Evolutionary conservation across 2,888 invertebrate genomes (phyloP).

Genomic region (Acleris literana): DNA sequence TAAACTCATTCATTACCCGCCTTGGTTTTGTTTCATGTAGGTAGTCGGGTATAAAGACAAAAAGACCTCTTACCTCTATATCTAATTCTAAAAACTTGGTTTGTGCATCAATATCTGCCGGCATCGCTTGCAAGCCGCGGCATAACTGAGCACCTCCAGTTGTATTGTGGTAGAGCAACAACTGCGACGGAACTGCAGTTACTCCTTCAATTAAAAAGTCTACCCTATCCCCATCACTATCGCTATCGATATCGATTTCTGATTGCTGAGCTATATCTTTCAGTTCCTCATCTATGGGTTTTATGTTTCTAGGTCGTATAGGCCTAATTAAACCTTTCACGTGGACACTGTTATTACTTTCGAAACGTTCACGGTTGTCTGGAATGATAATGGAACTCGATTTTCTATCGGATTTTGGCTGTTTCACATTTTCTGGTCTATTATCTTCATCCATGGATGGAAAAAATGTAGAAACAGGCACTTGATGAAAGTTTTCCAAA

Average conservation of each 20-base stretch:
- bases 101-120: slow-evolving; percentile 63
- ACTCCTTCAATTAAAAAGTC: slow-evolving; percentile 61
- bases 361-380: slow-evolving; percentile 31
- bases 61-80: slow-evolving; percentile 60
- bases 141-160: slow-evolving; percentile 50
- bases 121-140: slow-evolving; percentile 45
- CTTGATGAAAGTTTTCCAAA: slow-evolving; percentile 49
- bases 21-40: too few relatives aligned
- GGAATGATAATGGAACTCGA: slow-evolving; percentile 51
- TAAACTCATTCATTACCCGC: too few relatives aligned
- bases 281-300: slow-evolving; percentile 20
- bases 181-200: slow-evolving; percentile 39
- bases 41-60: not conserved
- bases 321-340: slow-evolving; percentile 51
- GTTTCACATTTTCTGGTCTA: slow-evolving; percentile 45
- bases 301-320: slow-evolving; percentile 36
- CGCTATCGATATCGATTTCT: slow-evolving; percentile 36
- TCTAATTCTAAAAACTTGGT: slow-evolving; percentile 59
- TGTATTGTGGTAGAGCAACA: slow-evolving; percentile 51
- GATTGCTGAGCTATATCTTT: slow-evolving; percentile 33
- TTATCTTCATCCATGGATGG: slow-evolving; percentile 52
- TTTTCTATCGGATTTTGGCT: slow-evolving; percentile 38
- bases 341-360: slow-evolving; percentile 45
- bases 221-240: slow-evolving; percentile 52
- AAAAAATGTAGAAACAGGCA: slow-evolving; percentile 59